Evolutionary conservation across 2,113 vertebrate genomes (phyloP), one percentile per base, ranked within the genome.

Genomic region (Coreoperca whiteheadi): DNA sequence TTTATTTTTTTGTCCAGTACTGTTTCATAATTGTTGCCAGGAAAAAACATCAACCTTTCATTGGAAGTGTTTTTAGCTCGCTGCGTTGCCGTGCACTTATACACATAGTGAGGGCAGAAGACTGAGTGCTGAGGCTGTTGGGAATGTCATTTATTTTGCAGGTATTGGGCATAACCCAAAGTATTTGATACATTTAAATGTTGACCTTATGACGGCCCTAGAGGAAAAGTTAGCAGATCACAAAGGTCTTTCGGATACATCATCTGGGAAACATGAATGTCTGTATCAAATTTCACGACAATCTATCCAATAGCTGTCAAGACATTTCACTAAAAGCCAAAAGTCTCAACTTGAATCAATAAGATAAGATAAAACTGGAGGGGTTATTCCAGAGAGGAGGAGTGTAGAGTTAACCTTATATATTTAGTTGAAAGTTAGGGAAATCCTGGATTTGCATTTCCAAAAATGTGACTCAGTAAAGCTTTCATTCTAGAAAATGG

Each of bases 391-490:
- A n/a, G 41, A 30, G 0, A 65, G 8, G 37, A 74, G 46, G 65
- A 53, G 3, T 56, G 43, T 10, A 30, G 8, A 39, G 39, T 73
- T n/a, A 71, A 1, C 16, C 12, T 61, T 32, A 50, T 71, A 15
- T 72, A 41, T 74, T 65, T 21, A 30, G 12, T 7, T 81, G 25
- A 74, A 77, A 41, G 21, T 61, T 23, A 46, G 14, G 61, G 48
- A 77, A 74, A 28, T 65, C 72, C 65, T 30, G 11, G 8, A 51
- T 66, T 46, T 59, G 51, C 6, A 34, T 61, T 21, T 56, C n/a
- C 61, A 57, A 63, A 82, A 67, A 69, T 20, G 16, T 83, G 84
- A 86, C 57, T 78, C 77, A 51, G n/a, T 28, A 68, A 74, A 51
- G 18, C 32, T 4, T 74, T 7, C 6, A 21, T 8, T 28, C 28